These are phyloP conservation scores for Mycteria americana DNA, from an alignment of 2,797 vertebrate species.

Conservation along the genomic window DNA sequence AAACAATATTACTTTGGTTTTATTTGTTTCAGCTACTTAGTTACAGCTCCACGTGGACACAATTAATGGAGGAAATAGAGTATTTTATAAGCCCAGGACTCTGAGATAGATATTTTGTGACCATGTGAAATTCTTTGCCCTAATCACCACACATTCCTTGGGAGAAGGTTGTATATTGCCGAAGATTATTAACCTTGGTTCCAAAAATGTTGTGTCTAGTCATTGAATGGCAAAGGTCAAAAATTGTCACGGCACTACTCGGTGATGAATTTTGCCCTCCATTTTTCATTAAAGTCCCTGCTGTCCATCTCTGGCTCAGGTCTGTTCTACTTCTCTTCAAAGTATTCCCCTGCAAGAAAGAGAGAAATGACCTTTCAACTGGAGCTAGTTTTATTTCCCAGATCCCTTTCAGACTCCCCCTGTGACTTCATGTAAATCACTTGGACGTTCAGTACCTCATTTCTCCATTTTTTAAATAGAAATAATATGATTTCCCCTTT, in stretches of 20 bases:
- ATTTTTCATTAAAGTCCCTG: background rate
- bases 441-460: background rate
- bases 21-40: slow-evolving; percentile 83
- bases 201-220: slow-evolving; percentile 67
- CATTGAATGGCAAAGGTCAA: slow-evolving; percentile 44
- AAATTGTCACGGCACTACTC: background rate
- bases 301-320: background rate
- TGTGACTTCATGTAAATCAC: background rate
- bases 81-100: slow-evolving; percentile 80
- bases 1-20: slow-evolving; percentile 80
- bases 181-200: slow-evolving; percentile 53
- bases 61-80: slow-evolving; percentile 83
- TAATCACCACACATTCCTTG: slow-evolving; percentile 76
- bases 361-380: background rate
- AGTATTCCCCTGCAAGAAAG: background rate
- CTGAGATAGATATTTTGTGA: slow-evolving; percentile 72
- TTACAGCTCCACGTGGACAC: slow-evolving; percentile 80
- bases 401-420: background rate
- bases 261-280: slow-evolving; percentile 3
- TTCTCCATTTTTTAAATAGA: background rate
- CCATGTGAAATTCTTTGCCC: slow-evolving; percentile 77
- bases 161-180: slow-evolving; percentile 45
- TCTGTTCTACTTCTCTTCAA: background rate
- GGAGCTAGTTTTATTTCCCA: background rate
- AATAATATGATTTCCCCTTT: background rate